These are phyloP conservation scores for Microdon myrmicae DNA, from an alignment of 2,888 invertebrate genomes.

Conservation along the genomic window DNA sequence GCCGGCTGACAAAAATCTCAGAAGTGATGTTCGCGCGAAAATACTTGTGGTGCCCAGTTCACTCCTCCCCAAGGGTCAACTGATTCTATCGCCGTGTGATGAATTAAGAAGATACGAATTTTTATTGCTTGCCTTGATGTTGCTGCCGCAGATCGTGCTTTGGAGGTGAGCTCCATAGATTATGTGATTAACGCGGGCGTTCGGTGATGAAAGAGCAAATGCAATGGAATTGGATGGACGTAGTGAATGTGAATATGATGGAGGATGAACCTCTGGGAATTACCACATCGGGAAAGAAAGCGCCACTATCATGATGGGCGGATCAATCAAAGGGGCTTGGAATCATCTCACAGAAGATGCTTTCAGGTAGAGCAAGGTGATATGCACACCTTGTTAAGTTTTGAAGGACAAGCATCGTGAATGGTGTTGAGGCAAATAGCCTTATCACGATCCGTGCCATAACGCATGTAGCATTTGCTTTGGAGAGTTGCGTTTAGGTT, in stretches of 20 bases:
- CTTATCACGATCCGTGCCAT: no score
- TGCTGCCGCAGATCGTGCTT: conserved; percentile 30
- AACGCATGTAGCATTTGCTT: no score
- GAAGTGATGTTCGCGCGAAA: conserved; percentile 2
- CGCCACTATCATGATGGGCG: conserved; percentile 44
- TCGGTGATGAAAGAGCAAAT: conserved; percentile 11
- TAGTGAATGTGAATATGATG: conserved; percentile 40
- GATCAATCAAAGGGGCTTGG: conserved; percentile 41
- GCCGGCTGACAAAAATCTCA: conserved; percentile 44
- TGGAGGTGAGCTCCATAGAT: conserved; percentile 37
- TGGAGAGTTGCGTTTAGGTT: no score
- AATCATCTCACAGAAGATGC: no score
- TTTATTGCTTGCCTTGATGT: conserved; percentile 19
- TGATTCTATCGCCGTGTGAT: conserved; percentile 24
- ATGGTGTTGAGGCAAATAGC: no score
- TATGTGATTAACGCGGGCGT: conserved; percentile 42
- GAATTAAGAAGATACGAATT: conserved; percentile 29
- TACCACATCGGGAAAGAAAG: conserved; percentile 14
- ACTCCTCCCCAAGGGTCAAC: conserved; percentile 41
- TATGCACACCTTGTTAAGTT: no score
- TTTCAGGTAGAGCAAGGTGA: no score
- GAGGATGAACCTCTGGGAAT: conserved; percentile 22
- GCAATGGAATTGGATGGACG: conserved; percentile 2
- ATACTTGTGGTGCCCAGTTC: conserved; percentile 18
- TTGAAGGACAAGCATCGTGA: no score